A percentile compares a stretch with the other conserved stretches of the same genome.
Evolutionary conservation across 2,888 invertebrate species (phyloP).

Genomic region (Meloe dianella): DNA sequence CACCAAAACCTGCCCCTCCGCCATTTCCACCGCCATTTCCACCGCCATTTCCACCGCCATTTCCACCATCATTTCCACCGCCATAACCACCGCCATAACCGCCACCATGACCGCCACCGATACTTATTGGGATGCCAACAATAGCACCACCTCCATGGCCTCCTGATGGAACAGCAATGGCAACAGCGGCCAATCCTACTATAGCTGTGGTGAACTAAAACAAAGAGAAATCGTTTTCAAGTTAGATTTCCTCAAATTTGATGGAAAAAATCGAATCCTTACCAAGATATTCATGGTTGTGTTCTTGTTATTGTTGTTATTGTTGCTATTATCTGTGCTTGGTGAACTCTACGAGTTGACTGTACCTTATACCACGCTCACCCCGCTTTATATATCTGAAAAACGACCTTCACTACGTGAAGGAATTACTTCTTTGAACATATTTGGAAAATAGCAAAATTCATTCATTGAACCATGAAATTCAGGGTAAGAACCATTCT

Average conservation of each 20-base stretch:
- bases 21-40: slow-evolving; percentile 14
- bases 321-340: no score
- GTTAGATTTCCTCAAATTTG: no score
- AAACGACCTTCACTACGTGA: slow-evolving; percentile 36
- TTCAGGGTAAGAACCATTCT: background rate
- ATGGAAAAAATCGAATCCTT: slow-evolving; percentile 21
- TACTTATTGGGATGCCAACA: no score
- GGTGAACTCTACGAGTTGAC: slow-evolving; percentile 31
- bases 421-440: slow-evolving; percentile 25
- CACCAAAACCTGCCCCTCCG: background rate
- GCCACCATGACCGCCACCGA: slow-evolving; percentile 27
- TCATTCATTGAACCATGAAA: background rate
- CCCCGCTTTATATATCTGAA: slow-evolving; percentile 38
- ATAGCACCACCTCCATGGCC: slow-evolving; percentile 27
- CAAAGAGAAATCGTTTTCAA: background rate
- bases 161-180: slow-evolving; percentile 30
- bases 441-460: background rate
- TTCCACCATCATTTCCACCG: slow-evolving; percentile 15
- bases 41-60: slow-evolving; percentile 9
- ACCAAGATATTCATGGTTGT: slow-evolving; percentile 39
- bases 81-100: slow-evolving; percentile 14
- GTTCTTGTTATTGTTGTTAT: slow-evolving; percentile 5
- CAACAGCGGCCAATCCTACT: slow-evolving; percentile 36
- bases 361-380: slow-evolving; percentile 21
- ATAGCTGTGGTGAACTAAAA: slow-evolving; percentile 34